These are phyloP conservation scores for Apeltes quadracus DNA, from an alignment of 2,113 vertebrate species.

Conservation along the genomic window DNA sequence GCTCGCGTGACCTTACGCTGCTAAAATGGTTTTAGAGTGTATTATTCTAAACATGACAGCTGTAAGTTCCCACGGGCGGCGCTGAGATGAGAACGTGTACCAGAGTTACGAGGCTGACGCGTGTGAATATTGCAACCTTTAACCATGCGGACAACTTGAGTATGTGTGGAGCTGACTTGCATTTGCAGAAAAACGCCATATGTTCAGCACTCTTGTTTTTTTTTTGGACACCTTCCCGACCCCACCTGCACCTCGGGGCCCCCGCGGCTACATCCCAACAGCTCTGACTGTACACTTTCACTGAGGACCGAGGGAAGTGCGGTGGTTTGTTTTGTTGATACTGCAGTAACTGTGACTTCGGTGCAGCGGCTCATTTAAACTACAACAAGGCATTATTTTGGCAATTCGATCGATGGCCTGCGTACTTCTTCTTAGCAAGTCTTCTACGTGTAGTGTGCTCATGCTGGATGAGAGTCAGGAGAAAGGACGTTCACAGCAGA, in stretches of 20 bases:
- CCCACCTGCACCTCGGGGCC: slow-evolving; percentile 37
- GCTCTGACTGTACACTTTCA: not conserved
- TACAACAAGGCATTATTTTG: not conserved
- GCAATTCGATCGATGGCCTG: not conserved
- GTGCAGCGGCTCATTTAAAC: not conserved
- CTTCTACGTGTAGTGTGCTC: not conserved
- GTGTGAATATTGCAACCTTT: slow-evolving; percentile 14
- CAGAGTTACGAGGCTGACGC: not conserved
- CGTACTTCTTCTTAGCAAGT: not conserved
- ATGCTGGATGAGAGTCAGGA: not conserved
- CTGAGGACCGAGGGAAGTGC: not conserved
- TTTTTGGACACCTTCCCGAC: slow-evolving; percentile 35
- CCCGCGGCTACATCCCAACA: slow-evolving; percentile 19
- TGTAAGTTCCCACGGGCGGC: not conserved
- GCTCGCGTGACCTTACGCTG: slow-evolving; percentile 22
- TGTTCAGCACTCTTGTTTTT: slow-evolving; percentile 41
- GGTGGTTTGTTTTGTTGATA: slow-evolving; percentile 1
- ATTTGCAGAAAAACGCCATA: slow-evolving; percentile 56
- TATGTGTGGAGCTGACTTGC: slow-evolving; percentile 36
- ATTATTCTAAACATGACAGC: not conserved
- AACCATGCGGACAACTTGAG: slow-evolving; percentile 14
- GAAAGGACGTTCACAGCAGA: not conserved
- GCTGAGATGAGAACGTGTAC: slow-evolving; percentile 17
- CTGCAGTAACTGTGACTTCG: not conserved
- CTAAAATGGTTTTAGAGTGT: slow-evolving; percentile 18